Evolutionary conservation across 2,113 vertebrate genomes (phyloP).

Genomic region (Osmerus eperlanus): DNA sequence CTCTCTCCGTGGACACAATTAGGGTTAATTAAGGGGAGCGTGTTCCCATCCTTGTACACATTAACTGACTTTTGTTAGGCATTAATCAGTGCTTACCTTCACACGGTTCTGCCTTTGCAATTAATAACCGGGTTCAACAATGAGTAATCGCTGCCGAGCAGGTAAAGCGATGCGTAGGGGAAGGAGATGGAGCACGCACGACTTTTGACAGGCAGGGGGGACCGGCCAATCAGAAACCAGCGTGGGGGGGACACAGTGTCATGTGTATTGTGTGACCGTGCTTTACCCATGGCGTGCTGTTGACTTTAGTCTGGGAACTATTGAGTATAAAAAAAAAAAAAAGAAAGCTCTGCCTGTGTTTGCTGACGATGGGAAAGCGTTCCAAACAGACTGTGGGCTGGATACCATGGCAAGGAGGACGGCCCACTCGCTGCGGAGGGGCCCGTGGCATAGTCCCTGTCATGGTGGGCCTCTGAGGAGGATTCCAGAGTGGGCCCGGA

Average conservation of each 20-base stretch:
- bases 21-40: slow-evolving; percentile 70
- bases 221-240: not conserved
- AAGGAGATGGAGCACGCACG: not conserved
- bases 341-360: too few species aligned
- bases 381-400: too few species aligned
- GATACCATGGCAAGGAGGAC: too few species aligned
- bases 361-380: too few species aligned
- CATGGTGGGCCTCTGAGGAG: too few species aligned
- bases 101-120: slow-evolving; percentile 69
- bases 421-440: too few species aligned
- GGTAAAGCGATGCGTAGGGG: slow-evolving; percentile 40
- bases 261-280: too few species aligned
- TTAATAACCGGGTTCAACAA: slow-evolving; percentile 76
- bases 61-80: slow-evolving; percentile 81
- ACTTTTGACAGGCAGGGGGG: not conserved
- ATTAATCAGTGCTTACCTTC: slow-evolving; percentile 80
- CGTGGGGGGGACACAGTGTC: too few species aligned
- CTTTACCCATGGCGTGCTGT: too few species aligned
- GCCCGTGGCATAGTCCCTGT: too few species aligned
- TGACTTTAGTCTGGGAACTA: too few species aligned
- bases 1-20: slow-evolving; percentile 59
- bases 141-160: slow-evolving; percentile 71
- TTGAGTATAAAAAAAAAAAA: too few species aligned
- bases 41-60: slow-evolving; percentile 71
- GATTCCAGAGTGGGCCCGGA: not conserved